These are phyloP conservation scores for Drosophila meridionalis DNA, from an alignment of 2,888 invertebrate genomes.

Conservation along the genomic window DNA sequence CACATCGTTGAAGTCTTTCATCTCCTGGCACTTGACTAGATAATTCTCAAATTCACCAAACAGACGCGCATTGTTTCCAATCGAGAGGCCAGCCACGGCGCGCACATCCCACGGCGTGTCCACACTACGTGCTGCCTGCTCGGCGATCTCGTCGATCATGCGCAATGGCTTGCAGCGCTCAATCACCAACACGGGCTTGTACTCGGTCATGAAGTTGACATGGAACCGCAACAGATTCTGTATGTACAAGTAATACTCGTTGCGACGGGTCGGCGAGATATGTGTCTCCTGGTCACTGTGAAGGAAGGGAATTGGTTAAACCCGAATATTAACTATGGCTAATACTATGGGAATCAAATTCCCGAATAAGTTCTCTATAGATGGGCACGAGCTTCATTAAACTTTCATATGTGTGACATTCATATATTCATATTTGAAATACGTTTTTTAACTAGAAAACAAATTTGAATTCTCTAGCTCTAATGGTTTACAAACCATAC, in stretches of 20 bases:
- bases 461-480: too few species aligned
- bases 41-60: slow-evolving; percentile 77
- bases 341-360: too few species aligned
- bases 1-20: slow-evolving; percentile 64
- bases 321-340: too few species aligned
- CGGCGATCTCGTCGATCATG: slow-evolving; percentile 59
- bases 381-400: too few species aligned
- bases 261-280: slow-evolving; percentile 82
- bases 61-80: slow-evolving; percentile 85
- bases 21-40: slow-evolving; percentile 54
- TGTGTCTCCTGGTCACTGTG: not conserved
- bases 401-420: too few species aligned
- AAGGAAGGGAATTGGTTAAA: too few species aligned
- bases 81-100: slow-evolving; percentile 87
- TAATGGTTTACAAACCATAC: too few species aligned
- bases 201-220: slow-evolving; percentile 84
- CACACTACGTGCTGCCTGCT: slow-evolving; percentile 84
- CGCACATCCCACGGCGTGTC: slow-evolving; percentile 89
- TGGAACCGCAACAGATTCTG: slow-evolving; percentile 85
- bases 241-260: slow-evolving; percentile 82
- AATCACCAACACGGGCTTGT: slow-evolving; percentile 75
- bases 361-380: too few species aligned
- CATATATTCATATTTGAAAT: too few species aligned
- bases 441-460: too few species aligned
- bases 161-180: slow-evolving; percentile 46